phyloP scores from a whole-genome alignment of 2,113 vertebrate genomes.

The Gobiocypris rarus region DNA sequence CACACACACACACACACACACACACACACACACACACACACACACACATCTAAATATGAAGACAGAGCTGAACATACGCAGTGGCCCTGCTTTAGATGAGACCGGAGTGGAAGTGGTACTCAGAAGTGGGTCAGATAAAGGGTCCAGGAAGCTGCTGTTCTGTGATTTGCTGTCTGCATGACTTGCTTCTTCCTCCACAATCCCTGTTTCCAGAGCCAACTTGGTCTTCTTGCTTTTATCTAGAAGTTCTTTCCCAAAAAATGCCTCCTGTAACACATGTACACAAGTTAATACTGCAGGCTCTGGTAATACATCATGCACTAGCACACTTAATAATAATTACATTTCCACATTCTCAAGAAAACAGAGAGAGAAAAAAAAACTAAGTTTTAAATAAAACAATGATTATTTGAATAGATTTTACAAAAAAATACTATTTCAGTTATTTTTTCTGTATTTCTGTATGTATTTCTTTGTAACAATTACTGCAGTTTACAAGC shows the following conservation, averaged over 20 bases:
- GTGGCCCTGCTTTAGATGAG: conserved; percentile 77
- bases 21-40: not conserved
- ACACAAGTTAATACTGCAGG: not conserved
- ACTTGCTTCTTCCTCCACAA: conserved; percentile 73
- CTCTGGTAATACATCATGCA: not conserved
- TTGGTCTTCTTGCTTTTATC: conserved; percentile 84
- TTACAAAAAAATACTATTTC: no score
- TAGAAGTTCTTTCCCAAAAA: conserved; percentile 93
- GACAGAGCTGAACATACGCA: conserved; percentile 74
- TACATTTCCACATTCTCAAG: not conserved
- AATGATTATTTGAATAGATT: no score
- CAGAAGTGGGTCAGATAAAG: conserved; percentile 78
- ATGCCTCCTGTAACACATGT: conserved; percentile 84
- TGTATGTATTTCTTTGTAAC: no score
- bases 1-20: no score
- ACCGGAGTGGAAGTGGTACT: conserved; percentile 75
- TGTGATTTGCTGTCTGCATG: conserved; percentile 72
- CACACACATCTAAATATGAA: not conserved
- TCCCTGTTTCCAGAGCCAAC: conserved; percentile 70
- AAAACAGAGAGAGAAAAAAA: no score
- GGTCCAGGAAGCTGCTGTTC: conserved; percentile 74
- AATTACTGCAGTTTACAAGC: no score
- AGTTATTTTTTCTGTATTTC: no score
- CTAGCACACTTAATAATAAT: not conserved
- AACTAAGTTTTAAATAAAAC: no score